Conservation (phyloP, 1,140 invertebrate species). For the Drosophila insularis region DNA sequence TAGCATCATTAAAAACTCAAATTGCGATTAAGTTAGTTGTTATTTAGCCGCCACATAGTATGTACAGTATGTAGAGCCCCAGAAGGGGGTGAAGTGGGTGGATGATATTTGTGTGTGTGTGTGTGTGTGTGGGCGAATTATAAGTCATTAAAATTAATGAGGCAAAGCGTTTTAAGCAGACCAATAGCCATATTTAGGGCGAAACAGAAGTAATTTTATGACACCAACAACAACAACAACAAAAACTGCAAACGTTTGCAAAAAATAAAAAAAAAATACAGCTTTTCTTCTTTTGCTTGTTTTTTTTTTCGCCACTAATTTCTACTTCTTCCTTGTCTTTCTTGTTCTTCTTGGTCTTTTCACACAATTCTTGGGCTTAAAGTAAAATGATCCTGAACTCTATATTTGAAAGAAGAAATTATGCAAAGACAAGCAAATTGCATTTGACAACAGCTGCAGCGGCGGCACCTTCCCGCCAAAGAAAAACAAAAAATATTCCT, state of each 20-base stretch:
- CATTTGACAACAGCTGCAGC: constrained; percentile 17
- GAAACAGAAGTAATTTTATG: constrained; percentile 10
- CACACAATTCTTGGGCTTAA: constrained; percentile 15
- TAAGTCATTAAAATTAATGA: constrained; percentile 80
- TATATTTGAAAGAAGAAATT: constrained; percentile 4
- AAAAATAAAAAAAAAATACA: no score
- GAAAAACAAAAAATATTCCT: neutral
- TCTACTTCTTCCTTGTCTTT: no score
- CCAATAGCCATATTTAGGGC: neutral
- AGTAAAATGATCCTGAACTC: constrained; percentile 10
- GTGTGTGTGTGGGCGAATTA: neutral
- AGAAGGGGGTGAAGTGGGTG: neutral
- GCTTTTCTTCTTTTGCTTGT: neutral
- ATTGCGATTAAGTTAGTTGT: constrained; percentile 38
- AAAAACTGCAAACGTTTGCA: constrained; percentile 17
- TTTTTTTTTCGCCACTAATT: no score
- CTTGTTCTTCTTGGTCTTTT: neutral
- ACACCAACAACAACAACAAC: neutral
- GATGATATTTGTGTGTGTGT: no score
- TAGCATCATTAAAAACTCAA: constrained; percentile 46
- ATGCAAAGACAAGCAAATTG: constrained; percentile 39
- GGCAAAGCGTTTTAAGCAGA: constrained; percentile 32
- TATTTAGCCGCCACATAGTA: constrained; percentile 17
- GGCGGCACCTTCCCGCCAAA: constrained; percentile 5
- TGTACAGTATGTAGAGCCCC: neutral